Base-by-base conservation (phyloP, 2,888 invertebrate species). In the Tholera decimalis region DNA sequence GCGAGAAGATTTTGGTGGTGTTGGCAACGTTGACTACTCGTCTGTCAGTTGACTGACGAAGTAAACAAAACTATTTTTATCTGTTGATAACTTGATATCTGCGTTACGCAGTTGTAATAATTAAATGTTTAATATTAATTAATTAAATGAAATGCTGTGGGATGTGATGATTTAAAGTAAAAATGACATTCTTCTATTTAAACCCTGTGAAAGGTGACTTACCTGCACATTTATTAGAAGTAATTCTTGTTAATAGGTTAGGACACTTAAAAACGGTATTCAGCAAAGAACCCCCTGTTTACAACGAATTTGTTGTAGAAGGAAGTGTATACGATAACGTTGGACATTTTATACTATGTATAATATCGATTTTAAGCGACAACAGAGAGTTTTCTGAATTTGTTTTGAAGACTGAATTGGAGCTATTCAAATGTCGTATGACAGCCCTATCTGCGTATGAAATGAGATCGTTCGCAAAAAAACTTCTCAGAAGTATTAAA, bases 131-230 rank as follows among this genome's bases (percentile, higher is more conserved):
- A 20, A 15, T 24, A 15, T 24, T 30, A 15, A 30, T 44, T 15
- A 7, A 5, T 46, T 2, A 15, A 15, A 20, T 18, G 57, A 64
- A 28, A 62, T 68, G 53, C 33, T 57, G 20, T 37, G 71, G 71
- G 53, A 64, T 22, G 30, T 57, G 44, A 58, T 18, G 24, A 66
- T 62, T 56, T 62, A 22, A 43, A 37, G 3, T 13, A 3, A 80
- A 41, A 26, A 95, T 94, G 94, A 93, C 93, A n/a, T 96, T 96
- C 88, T 96, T 96, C 85, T 97, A 97, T 85, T 91, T 96, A 74
- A 91, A 91, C 63, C 95, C 96, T 43, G 96, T 96, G 1, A 94
- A 93, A 88, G 96, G 96, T 41, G 88, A 95, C 61, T 89, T 96
- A 73, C 93, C 95, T 26, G 83, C 96, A 41, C 95, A 96, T 86